These are phyloP conservation scores for Drosophila equinoxialis DNA, from an alignment of 1,140 invertebrate species.

Conservation along the genomic window DNA sequence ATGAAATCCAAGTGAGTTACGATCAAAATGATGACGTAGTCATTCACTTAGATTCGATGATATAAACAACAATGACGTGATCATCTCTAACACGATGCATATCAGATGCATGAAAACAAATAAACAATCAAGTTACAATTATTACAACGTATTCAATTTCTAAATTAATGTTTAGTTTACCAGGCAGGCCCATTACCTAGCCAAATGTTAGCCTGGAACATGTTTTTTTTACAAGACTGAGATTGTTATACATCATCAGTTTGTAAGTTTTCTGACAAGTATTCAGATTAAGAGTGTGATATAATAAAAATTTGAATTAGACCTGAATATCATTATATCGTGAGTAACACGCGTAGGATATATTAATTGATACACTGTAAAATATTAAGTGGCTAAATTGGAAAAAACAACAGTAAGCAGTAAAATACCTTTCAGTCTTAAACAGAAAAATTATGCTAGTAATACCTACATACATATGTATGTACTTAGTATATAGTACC, in stretches of 20 bases:
- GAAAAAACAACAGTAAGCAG: too few relatives aligned
- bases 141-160: background rate
- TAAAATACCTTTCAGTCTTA: too few relatives aligned
- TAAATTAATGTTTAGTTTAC: background rate
- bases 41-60: background rate
- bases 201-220: background rate
- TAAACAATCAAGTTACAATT: conserved; percentile 9
- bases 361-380: too few relatives aligned
- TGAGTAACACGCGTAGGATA: too few relatives aligned
- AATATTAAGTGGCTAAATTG: too few relatives aligned
- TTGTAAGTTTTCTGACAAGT: background rate
- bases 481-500: too few relatives aligned
- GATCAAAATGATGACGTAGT: background rate
- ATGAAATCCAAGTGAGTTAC: conserved; percentile 16
- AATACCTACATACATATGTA: too few relatives aligned
- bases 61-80: conserved; percentile 2
- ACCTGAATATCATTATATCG: too few relatives aligned
- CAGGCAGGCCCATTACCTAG: background rate
- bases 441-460: too few relatives aligned
- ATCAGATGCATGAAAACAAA: background rate
- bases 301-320: too few relatives aligned
- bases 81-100: background rate
- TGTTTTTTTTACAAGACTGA: background rate
- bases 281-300: too few relatives aligned
- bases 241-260: background rate